phyloP scores from a whole-genome alignment of 2,888 invertebrate species.

The Dimorphilus gyrociliatus region DNA sequence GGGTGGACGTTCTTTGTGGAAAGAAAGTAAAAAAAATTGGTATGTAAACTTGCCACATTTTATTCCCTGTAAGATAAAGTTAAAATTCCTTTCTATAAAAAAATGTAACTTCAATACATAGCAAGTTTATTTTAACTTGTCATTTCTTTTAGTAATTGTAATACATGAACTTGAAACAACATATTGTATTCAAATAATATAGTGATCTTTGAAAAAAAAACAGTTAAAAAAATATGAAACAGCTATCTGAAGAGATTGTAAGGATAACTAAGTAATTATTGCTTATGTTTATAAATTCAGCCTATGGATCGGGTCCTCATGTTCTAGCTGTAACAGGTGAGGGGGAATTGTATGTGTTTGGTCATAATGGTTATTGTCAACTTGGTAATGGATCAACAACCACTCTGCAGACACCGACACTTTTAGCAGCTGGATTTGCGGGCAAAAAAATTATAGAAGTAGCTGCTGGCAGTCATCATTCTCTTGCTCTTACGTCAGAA shows the following conservation, averaged over 20 bases:
- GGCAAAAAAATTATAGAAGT: conserved; percentile 42
- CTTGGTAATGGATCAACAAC: conserved; percentile 45
- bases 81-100: no score
- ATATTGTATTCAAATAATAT: no score
- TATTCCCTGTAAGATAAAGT: no score
- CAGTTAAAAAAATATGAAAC: no score
- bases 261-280: conserved; percentile 6
- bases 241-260: neutral
- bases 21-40: no score
- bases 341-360: conserved; percentile 47
- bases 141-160: no score
- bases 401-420: conserved; percentile 41
- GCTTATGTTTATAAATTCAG: conserved; percentile 43
- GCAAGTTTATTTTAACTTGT: no score
- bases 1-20: conserved; percentile 42
- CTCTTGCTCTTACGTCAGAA: conserved; percentile 43
- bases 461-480: conserved; percentile 47
- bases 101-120: no score
- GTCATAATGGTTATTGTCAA: conserved; percentile 46
- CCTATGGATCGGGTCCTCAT: conserved; percentile 47
- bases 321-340: conserved; percentile 44
- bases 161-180: no score
- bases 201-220: no score
- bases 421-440: conserved; percentile 39
- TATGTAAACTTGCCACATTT: no score